Evolutionary conservation across 2,113 vertebrate genomes (phyloP).

Genomic region (Gobius niger): DNA sequence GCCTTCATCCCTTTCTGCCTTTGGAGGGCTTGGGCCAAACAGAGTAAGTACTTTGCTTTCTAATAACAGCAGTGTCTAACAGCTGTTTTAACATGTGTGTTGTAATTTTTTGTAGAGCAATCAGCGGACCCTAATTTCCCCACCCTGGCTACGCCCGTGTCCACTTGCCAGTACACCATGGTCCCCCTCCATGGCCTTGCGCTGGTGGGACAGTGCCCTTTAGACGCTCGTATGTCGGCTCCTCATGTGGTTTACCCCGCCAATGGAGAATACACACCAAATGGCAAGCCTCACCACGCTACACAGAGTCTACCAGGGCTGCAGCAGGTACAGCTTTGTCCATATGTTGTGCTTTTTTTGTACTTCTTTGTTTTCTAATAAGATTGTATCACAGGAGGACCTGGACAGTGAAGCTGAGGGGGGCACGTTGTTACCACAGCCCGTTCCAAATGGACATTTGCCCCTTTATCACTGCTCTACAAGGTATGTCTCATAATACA

Average conservation of each 20-base stretch:
- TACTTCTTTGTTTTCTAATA: not conserved
- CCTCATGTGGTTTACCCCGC: constrained; percentile 51
- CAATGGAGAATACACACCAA: constrained; percentile 63
- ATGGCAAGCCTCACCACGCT: constrained; percentile 73
- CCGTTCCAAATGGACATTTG: constrained; percentile 69
- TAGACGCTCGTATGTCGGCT: constrained; percentile 61
- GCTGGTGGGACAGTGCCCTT: constrained; percentile 76
- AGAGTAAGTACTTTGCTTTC: constrained; percentile 81
- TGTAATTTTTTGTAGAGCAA: constrained; percentile 88
- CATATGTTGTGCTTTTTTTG: not conserved
- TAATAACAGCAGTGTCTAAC: not conserved
- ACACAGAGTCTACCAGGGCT: constrained; percentile 74
- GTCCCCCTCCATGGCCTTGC: constrained; percentile 87
- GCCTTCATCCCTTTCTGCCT: constrained; percentile 96
- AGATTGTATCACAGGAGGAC: constrained; percentile 66
- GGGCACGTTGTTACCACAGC: constrained; percentile 76
- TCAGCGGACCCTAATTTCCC: constrained; percentile 88
- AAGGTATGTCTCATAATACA: constrained; percentile 75
- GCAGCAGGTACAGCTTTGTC: constrained; percentile 75
- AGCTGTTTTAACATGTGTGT: not conserved
- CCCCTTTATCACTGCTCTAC: constrained; percentile 71
- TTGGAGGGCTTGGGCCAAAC: constrained; percentile 96
- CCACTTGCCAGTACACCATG: constrained; percentile 95
- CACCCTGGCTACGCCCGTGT: constrained; percentile 77
- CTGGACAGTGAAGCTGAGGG: constrained; percentile 75